phyloP scores from a whole-genome alignment of 1,140 invertebrate genomes.

The Hermetia illucens region DNA sequence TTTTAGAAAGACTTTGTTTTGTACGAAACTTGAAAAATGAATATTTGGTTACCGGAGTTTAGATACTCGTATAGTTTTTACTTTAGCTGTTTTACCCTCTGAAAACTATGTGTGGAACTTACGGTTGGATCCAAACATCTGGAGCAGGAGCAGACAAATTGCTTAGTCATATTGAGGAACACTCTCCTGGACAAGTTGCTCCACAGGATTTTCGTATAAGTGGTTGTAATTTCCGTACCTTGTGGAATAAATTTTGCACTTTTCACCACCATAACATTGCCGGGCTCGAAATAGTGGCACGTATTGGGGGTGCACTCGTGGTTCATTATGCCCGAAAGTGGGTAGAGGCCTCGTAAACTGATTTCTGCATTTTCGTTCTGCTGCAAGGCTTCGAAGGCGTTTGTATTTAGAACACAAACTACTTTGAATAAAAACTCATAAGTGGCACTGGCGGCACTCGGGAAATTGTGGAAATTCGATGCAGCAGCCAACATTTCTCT shows the following conservation, averaged over 20 bases:
- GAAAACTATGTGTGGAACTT: slow-evolving; percentile 26
- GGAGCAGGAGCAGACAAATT: slow-evolving; percentile 55
- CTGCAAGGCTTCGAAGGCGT: slow-evolving; percentile 53
- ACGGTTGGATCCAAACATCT: slow-evolving; percentile 56
- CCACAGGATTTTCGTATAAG: slow-evolving; percentile 59
- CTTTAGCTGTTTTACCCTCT: no score
- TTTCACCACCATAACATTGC: slow-evolving; percentile 43
- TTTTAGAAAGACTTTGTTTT: no score
- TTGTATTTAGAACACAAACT: slow-evolving; percentile 52
- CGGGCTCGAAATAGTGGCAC: slow-evolving; percentile 43
- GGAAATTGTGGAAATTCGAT: slow-evolving; percentile 37
- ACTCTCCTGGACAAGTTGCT: slow-evolving; percentile 47
- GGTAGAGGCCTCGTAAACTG: slow-evolving; percentile 53
- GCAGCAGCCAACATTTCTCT: slow-evolving; percentile 43
- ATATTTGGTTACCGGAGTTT: no score
- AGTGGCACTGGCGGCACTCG: no score
- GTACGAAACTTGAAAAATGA: no score
- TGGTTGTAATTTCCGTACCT: slow-evolving; percentile 54
- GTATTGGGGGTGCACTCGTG: slow-evolving; percentile 64
- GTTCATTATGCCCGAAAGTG: slow-evolving; percentile 55
- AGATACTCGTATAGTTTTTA: no score
- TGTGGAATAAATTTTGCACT: slow-evolving; percentile 44
- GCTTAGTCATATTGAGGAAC: slow-evolving; percentile 53
- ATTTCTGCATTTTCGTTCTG: slow-evolving; percentile 32
- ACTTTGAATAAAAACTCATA: no score